Base-by-base conservation (phyloP, 2,113 vertebrate genomes). In the Piaya cayana region DNA sequence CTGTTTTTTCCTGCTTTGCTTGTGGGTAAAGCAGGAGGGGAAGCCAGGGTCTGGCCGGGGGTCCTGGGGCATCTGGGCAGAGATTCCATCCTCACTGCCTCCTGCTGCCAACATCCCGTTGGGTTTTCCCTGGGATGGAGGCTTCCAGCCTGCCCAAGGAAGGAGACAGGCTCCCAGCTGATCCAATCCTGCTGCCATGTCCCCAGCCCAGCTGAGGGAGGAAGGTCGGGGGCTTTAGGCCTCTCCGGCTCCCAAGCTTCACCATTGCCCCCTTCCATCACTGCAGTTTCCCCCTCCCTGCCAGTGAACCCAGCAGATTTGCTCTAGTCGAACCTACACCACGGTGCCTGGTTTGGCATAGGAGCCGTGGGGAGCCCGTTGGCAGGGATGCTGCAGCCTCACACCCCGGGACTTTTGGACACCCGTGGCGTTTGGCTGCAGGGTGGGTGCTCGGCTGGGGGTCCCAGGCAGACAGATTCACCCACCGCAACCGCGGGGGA, bases 1-100 rank as follows among this genome's bases (percentile, higher is more conserved):
- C 67, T 95, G 93, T 93, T 96, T 96, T 96, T 97, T 97, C 96
- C 96, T 95, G 95, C 85, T 78, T 88, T 91, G 25, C 53, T 76
- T 70, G 36, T 8, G 93, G 85, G 82, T 65, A 92, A 87, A 90
- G 75, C 11, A 3, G 39, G 1, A 7, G 37, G 26, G 75, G 71
- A 90, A 92, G 52, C 3, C 30, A 78, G 65, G 77, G 43, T 68
- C 72, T 67, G 32, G 15, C 47, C 2, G 10, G 55, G 69, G 77
- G 59, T 91, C 72, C 34, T 5, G 23, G 32, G 68, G 45, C 4
- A 6, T 42, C 67, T 82, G 42, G 27, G 22, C 8, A 1, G 27
- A 29, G 69, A 75, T 56, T 65, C 65, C 70, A 19, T 37, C 30
- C 19, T 27, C 8, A 21, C 49, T 91, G 21, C 60, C 50, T 68